Conservation (phyloP, 2,113 vertebrate genomes). For the Limanda limanda region DNA sequence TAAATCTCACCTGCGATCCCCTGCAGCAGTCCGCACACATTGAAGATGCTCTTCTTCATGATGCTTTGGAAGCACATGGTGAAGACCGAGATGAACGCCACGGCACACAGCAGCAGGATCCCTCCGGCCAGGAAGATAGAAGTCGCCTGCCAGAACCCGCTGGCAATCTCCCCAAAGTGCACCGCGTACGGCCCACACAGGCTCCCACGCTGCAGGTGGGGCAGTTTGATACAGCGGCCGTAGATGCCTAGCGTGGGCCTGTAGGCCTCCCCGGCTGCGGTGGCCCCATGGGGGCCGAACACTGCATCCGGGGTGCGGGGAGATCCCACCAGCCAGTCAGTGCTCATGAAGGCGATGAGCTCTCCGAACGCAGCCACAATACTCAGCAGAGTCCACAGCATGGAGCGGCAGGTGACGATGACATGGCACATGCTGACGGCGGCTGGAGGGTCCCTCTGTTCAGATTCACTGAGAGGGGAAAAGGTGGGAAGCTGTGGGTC, state of each 20-base stretch:
- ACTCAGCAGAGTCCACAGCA: slow-evolving; percentile 98
- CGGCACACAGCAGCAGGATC: slow-evolving; percentile 92
- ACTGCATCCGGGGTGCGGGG: slow-evolving; percentile 80
- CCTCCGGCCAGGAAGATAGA: slow-evolving; percentile 94
- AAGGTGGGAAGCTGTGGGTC: neutral
- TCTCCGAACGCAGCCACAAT: slow-evolving; percentile 95
- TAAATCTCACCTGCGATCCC: slow-evolving; percentile 93
- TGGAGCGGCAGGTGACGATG: slow-evolving; percentile 98
- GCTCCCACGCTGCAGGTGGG: slow-evolving; percentile 84
- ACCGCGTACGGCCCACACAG: slow-evolving; percentile 94
- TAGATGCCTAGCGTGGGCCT: slow-evolving; percentile 93
- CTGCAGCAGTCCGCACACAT: slow-evolving; percentile 97
- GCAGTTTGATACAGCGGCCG: slow-evolving; percentile 89
- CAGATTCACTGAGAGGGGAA: slow-evolving; percentile 6
- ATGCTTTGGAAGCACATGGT: slow-evolving; percentile 98
- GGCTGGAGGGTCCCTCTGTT: slow-evolving; percentile 36
- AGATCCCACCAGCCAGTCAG: slow-evolving; percentile 93
- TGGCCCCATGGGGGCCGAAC: slow-evolving; percentile 63
- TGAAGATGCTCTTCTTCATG: slow-evolving; percentile 99
- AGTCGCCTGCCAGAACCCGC: slow-evolving; percentile 98
- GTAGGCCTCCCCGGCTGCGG: slow-evolving; percentile 79
- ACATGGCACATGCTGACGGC: slow-evolving; percentile 96
- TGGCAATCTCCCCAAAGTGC: slow-evolving; percentile 95
- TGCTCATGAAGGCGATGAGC: slow-evolving; percentile 97
- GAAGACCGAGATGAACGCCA: slow-evolving; percentile 95